Percentiles rank a stretch among this genome's conserved stretches.
phyloP scores from a whole-genome alignment of 2,113 vertebrate species.

The human (Homo sapiens) region GRCh38 chr11:102113501-102114000 shows the following conservation, averaged over 20 bases:
- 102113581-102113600: not conserved
- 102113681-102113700: not conserved
- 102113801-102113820: not conserved
- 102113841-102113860: not conserved
- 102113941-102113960: not conserved
- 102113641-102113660: conserved; percentile 19
- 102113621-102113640: conserved; percentile 33
- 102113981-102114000: not conserved
- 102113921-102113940: not conserved
- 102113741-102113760: not conserved
- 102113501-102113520: not conserved
- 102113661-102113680: not conserved
- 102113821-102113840: not conserved
- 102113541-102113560: conserved; percentile 11
- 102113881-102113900: not conserved
- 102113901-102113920: not conserved
- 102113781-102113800: not conserved
- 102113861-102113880: not conserved
- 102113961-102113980: not conserved
- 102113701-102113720: not conserved
- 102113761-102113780: not conserved
- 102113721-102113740: not conserved
- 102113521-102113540: not conserved
- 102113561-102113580: conserved; percentile 26
- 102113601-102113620: conserved; percentile 40